Conservation (phyloP, 2,113 vertebrate genomes). For the Catharus minimus region DNA sequence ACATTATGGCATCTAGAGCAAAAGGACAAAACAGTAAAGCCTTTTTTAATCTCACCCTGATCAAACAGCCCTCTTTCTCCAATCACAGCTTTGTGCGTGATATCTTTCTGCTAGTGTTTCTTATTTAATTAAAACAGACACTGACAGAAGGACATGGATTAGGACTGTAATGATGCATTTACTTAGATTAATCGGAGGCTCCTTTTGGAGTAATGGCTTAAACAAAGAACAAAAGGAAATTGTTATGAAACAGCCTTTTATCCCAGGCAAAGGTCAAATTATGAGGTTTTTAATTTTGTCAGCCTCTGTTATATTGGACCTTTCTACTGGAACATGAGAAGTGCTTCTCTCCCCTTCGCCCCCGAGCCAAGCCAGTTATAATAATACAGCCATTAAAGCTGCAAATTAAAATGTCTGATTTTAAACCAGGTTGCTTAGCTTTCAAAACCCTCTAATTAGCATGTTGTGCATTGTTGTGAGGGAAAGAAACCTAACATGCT, state of each 20-base stretch:
- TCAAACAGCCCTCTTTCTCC: conserved; percentile 81
- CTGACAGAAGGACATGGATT: conserved; percentile 94
- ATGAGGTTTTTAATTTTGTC: conserved; percentile 82
- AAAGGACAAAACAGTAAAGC: conserved; percentile 85
- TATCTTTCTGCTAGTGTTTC: conserved; percentile 84
- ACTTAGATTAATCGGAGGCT: conserved; percentile 90
- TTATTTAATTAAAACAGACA: conserved; percentile 97
- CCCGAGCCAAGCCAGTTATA: conserved; percentile 76
- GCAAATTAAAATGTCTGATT: conserved; percentile 81
- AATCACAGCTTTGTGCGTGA: conserved; percentile 81
- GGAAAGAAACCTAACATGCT: conserved; percentile 78
- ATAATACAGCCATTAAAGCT: conserved; percentile 81
- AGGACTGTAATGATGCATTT: conserved; percentile 90
- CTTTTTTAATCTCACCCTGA: conserved; percentile 88
- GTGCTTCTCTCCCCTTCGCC: conserved; percentile 54
- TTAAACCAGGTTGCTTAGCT: conserved; percentile 85
- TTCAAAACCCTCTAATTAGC: conserved; percentile 82
- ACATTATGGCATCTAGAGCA: conserved; percentile 72
- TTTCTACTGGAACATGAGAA: conserved; percentile 75
- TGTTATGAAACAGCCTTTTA: conserved; percentile 86
- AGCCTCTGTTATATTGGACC: conserved; percentile 74
- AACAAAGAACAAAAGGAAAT: conserved; percentile 89
- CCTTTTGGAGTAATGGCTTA: conserved; percentile 84
- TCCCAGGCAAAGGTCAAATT: conserved; percentile 86
- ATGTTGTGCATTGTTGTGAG: conserved; percentile 79